Evolutionary conservation across 2,113 vertebrate genomes (phyloP).

Genomic region (Haemorhous mexicanus): DNA sequence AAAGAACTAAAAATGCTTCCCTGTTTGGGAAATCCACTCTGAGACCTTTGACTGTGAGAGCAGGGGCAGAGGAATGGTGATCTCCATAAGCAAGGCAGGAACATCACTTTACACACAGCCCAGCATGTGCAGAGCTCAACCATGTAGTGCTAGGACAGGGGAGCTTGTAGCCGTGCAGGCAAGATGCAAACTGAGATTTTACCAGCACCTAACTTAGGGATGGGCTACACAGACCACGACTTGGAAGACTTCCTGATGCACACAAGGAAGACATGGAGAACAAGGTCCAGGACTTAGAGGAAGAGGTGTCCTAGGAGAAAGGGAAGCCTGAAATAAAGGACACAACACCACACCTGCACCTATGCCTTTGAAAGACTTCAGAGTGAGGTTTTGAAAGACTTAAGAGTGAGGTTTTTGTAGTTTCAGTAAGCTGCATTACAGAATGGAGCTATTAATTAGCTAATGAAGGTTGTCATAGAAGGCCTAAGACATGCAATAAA

Average conservation of each 20-base stretch:
- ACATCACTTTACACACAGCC: rapidly evolving
- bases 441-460: not conserved
- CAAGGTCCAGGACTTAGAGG: not conserved
- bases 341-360: not conserved
- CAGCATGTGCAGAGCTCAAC: rapidly evolving
- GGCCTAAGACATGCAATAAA: not conserved
- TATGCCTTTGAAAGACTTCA: not conserved
- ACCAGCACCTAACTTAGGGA: not conserved
- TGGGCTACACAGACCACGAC: not conserved
- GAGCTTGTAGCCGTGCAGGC: rapidly evolving
- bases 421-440: not conserved
- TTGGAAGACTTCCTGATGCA: not conserved
- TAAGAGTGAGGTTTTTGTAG: not conserved
- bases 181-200: not conserved
- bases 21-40: not conserved
- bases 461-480: not conserved
- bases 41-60: not conserved
- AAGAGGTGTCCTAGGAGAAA: not conserved
- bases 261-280: not conserved
- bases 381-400: not conserved
- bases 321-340: not conserved
- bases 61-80: not conserved
- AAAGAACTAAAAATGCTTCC: not conserved
- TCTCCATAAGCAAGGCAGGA: not conserved
- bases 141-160: rapidly evolving